Percentiles rank a stretch among this genome's conserved stretches.
phyloP scores from a whole-genome alignment of 2,797 vertebrate genomes.

The Saxicola maurus region DNA sequence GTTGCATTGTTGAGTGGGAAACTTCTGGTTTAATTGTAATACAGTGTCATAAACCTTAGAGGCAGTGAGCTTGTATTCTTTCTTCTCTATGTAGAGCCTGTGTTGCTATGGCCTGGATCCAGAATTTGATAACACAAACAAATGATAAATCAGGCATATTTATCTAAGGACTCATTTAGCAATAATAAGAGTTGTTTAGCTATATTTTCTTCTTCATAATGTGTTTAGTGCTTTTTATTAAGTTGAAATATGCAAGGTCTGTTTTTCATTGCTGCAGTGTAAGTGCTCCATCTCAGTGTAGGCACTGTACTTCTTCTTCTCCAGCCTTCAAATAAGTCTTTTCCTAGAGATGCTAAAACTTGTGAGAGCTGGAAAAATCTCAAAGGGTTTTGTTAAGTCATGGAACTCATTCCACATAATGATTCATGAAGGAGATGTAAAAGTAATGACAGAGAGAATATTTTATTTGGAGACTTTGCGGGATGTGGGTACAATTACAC shows the following conservation, averaged over 20 bases:
- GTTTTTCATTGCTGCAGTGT: background rate
- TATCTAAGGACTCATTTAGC: slow-evolving; percentile 1
- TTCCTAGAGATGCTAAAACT: background rate
- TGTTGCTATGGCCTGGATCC: background rate
- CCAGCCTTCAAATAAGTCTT: background rate
- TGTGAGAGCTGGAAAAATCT: background rate
- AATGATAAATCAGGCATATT: background rate
- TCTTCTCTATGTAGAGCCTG: background rate
- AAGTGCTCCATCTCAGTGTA: background rate
- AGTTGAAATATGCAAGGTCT: background rate
- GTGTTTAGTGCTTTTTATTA: slow-evolving; percentile 1
- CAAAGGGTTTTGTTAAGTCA: background rate
- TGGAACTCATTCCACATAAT: background rate
- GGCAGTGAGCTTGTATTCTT: background rate
- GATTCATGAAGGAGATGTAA: background rate
- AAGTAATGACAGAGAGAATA: background rate
- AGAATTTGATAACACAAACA: background rate
- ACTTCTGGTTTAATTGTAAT: background rate
- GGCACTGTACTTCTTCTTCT: background rate
- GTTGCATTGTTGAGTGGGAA: background rate
- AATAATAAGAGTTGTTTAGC: background rate
- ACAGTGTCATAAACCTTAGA: background rate
- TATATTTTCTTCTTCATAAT: slow-evolving; percentile 9
- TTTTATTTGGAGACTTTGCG: background rate
- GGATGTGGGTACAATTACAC: background rate